Conservation (phyloP, 2,797 vertebrate genomes). For the Podarcis lilfordi region DNA sequence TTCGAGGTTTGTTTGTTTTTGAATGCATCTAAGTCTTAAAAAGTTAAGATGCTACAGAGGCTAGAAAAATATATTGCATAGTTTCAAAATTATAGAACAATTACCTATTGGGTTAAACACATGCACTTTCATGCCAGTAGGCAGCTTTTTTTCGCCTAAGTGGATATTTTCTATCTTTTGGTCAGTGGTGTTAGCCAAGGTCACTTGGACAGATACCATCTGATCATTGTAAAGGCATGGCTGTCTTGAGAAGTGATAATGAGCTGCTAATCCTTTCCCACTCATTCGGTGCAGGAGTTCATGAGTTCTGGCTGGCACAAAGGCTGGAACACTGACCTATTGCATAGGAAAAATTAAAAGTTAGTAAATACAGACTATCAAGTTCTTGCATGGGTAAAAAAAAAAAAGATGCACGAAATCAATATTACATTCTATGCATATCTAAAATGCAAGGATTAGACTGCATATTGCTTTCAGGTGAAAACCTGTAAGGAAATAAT, state of each 20-base stretch:
- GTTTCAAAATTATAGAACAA: conserved; percentile 41
- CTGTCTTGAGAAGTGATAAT: conserved; percentile 91
- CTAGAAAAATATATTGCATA: neutral
- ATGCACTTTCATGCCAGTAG: conserved; percentile 83
- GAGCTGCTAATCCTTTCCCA: conserved; percentile 91
- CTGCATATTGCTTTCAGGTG: neutral
- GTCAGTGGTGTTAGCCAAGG: conserved; percentile 86
- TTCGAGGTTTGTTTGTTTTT: neutral
- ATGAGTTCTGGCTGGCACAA: conserved; percentile 84
- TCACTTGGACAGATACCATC: conserved; percentile 92
- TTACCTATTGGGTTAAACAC: conserved; percentile 91
- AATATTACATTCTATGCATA: conserved; percentile 25
- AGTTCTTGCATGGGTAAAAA: neutral
- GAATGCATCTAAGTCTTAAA: neutral
- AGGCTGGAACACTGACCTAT: conserved; percentile 85
- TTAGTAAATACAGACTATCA: conserved; percentile 46
- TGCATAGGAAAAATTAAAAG: conserved; percentile 49
- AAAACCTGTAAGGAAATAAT: neutral
- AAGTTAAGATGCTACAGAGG: conserved; percentile 32
- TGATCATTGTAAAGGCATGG: conserved; percentile 84
- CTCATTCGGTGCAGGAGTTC: conserved; percentile 95
- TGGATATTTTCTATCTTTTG: conserved; percentile 87
- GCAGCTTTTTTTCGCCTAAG: conserved; percentile 82
- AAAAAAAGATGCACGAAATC: neutral
- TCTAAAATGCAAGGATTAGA: neutral